Percentiles rank a stretch among this genome's conserved stretches.
These are phyloP conservation scores for Propithecus coquereli DNA, from an alignment of 2,113 vertebrate species.

Conservation along the genomic window DNA sequence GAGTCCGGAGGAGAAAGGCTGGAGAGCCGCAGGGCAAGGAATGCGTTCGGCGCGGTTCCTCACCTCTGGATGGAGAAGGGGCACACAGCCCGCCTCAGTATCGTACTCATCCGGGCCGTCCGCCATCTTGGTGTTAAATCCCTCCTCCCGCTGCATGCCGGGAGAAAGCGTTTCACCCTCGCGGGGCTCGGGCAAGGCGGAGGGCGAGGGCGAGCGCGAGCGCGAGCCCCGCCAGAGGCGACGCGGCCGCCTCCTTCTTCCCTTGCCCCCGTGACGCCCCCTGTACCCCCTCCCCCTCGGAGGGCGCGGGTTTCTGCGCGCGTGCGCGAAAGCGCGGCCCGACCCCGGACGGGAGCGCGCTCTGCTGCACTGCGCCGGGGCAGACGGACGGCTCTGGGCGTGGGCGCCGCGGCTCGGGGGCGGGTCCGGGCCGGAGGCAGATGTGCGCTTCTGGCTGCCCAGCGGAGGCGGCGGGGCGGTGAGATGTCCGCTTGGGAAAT, in stretches of 20 bases:
- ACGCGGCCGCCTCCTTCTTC: background rate
- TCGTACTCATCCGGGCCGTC: slow-evolving; percentile 96
- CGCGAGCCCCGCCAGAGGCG: slow-evolving; percentile 14
- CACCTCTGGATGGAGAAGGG: slow-evolving; percentile 96
- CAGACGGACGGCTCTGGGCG: background rate
- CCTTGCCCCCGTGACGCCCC: background rate
- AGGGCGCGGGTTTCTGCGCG: background rate
- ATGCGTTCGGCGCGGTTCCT: background rate
- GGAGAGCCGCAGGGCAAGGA: background rate
- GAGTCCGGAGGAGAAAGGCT: background rate
- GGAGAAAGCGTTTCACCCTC: slow-evolving; percentile 81
- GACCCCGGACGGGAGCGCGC: background rate
- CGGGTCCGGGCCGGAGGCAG: background rate
- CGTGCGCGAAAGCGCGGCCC: background rate
- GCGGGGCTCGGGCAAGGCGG: slow-evolving; percentile 47
- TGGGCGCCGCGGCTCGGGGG: background rate
- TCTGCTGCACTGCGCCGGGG: slow-evolving; percentile 57
- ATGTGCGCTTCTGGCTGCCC: background rate
- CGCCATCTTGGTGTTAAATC: slow-evolving; percentile 94
- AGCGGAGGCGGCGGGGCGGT: rapidly evolving
- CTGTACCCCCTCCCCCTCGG: background rate
- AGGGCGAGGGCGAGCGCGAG: slow-evolving; percentile 30
- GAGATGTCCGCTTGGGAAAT: background rate
- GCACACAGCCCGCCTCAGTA: slow-evolving; percentile 94
- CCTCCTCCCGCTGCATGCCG: slow-evolving; percentile 92